Conservation (phyloP, 2,113 vertebrate genomes). For the Leptodactylus fuscus region DNA sequence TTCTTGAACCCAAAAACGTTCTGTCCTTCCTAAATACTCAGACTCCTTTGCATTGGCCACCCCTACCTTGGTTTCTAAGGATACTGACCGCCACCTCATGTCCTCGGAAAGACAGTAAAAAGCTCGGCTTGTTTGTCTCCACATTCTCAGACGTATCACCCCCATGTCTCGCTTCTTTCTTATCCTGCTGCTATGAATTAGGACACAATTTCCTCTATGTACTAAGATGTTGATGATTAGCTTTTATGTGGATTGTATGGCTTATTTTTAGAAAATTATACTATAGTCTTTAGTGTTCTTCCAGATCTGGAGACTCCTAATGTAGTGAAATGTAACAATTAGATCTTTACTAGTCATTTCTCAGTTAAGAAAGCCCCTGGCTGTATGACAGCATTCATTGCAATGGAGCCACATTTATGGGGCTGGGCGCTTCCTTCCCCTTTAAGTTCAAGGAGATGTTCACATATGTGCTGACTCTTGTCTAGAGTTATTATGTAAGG, state of each 20-base stretch:
- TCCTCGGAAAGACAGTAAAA: not conserved
- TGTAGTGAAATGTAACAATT: not conserved
- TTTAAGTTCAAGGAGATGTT: not conserved
- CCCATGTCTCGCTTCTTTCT: not conserved
- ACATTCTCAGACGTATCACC: slow-evolving; percentile 9
- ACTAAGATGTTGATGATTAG: not conserved
- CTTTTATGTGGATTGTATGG: not conserved
- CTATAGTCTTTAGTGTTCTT: not conserved
- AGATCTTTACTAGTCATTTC: not conserved
- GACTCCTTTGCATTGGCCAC: not conserved
- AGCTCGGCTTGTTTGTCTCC: not conserved
- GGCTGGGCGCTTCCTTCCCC: not conserved
- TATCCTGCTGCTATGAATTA: slow-evolving; percentile 6
- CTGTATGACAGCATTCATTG: not conserved
- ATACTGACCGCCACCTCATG: not conserved
- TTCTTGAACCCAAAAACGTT: too few species aligned
- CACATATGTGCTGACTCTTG: not conserved
- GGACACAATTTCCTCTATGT: not conserved
- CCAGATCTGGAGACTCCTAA: not conserved
- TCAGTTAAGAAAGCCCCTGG: not conserved
- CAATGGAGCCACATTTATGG: not conserved
- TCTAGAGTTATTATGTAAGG: not conserved
- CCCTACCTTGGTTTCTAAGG: not conserved
- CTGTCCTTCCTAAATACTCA: not conserved
- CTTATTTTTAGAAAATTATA: not conserved